Base-by-base conservation (phyloP, 2,797 vertebrate genomes). In the Enteromius viviparus region DNA sequence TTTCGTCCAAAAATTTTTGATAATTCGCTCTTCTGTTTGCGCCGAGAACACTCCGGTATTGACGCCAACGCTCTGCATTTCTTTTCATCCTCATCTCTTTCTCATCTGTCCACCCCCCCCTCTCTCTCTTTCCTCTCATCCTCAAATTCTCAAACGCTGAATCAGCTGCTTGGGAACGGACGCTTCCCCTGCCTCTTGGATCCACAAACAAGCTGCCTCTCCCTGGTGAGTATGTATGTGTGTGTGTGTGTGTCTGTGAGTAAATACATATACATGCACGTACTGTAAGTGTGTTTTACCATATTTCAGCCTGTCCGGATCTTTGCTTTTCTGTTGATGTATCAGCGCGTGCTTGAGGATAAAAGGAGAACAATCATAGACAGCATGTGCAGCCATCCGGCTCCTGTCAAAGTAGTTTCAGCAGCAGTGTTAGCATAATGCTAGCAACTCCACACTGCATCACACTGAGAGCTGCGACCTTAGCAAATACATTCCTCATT, bases 71-170 rank as follows among this genome's bases (percentile, higher is more conserved):
- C 89, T 85, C 86, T 83, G 69, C 79, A 78, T 83, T 6, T 34
- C 70, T 76, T 87, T 91, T 88, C 74, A 82, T 72, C 83, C 83
- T 86, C 84, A 88, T 89, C 87, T 84, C 86, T 85, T 80, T 89
- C 85, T 92, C 58, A 83, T 78, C 32, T 70, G 66, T 76, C 76
- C 66, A 12, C 69, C 32, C 65, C 47, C 79, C 81, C 82, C 85
- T 78, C 76, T 87, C 89, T 90, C 93, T 91, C 91, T 88, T 92
- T 95, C 94, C 85, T 85, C 82, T 82, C 96, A 96, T 96, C 96
- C 95, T 95, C 93, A 96, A 97, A 97, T 95, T 96, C 96, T 95
- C 94, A 94, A 96, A 95, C 93, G 95, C 96, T 97, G 96, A 97
- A 96, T 97, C 96, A 96, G 96, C 96, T 96, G 94, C 93, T 93